phyloP scores from a whole-genome alignment of 2,113 vertebrate species.

The Pseudorasbora parva region DNA sequence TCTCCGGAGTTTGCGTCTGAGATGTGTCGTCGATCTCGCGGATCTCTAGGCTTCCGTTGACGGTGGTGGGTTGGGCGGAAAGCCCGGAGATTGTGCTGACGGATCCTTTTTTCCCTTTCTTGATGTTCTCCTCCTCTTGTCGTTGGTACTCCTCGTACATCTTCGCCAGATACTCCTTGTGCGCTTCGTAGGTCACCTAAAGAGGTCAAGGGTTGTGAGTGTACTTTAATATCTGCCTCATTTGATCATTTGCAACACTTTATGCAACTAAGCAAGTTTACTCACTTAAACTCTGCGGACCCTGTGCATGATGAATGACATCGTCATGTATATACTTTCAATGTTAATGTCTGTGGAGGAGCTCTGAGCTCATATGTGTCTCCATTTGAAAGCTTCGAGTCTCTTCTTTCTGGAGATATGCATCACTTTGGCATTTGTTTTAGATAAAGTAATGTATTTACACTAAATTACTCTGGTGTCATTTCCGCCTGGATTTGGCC shows the following conservation, averaged over 20 bases:
- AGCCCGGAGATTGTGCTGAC: slow-evolving; percentile 98
- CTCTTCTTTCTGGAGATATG: no score
- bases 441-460: no score
- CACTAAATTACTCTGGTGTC: no score
- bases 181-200: slow-evolving; percentile 98
- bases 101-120: slow-evolving; percentile 96
- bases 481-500: no score
- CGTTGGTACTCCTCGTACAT: slow-evolving; percentile 99
- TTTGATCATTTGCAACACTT: background rate
- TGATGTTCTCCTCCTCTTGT: slow-evolving; percentile 98
- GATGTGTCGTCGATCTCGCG: slow-evolving; percentile 92
- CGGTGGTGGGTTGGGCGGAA: slow-evolving; percentile 86
- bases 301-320: no score
- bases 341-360: no score
- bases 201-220: background rate
- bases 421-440: no score
- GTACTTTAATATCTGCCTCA: background rate
- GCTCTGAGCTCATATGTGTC: no score
- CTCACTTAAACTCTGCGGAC: no score
- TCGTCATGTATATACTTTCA: no score
- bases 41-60: slow-evolving; percentile 93
- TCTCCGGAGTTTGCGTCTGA: slow-evolving; percentile 96
- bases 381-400: no score
- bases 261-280: background rate
- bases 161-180: slow-evolving; percentile 98